Conservation (phyloP, 2,888 invertebrate genomes). For the Spialia ferax region DNA sequence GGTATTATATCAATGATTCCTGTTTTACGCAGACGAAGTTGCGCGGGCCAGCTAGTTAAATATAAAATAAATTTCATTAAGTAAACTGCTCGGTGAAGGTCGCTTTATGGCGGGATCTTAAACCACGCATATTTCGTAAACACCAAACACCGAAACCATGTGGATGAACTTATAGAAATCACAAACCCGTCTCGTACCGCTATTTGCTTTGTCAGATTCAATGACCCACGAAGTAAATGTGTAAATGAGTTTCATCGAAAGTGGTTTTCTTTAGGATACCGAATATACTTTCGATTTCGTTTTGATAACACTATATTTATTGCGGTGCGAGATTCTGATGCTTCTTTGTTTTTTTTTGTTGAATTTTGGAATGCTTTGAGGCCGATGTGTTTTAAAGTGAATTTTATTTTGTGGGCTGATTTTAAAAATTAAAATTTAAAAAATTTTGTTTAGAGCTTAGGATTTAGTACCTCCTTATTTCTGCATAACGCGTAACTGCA, state of each 20-base stretch:
- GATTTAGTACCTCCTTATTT: no score
- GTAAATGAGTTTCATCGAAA: constrained; percentile 49
- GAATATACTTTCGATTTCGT: constrained; percentile 50
- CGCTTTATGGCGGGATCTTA: no score
- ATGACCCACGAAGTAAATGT: constrained; percentile 38
- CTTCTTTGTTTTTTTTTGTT: constrained; percentile 4
- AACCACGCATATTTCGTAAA: constrained; percentile 18
- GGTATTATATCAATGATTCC: no score
- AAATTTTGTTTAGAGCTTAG: no score
- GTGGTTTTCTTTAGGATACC: constrained; percentile 47
- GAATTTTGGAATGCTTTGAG: neutral
- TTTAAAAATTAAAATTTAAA: no score
- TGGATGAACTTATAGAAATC: constrained; percentile 39
- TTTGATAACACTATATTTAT: constrained; percentile 45
- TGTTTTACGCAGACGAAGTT: no score
- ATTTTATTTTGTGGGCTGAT: neutral
- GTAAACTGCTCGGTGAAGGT: no score
- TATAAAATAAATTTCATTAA: no score
- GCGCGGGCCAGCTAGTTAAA: no score
- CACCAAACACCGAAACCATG: constrained; percentile 27
- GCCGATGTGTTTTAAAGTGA: neutral
- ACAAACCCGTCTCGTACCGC: constrained; percentile 43
- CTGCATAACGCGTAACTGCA: no score
- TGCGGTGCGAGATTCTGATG: constrained; percentile 19
- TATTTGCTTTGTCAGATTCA: constrained; percentile 44